phyloP scores from a whole-genome alignment of 1,140 invertebrate species.

The Caligus rogercresseyi region DNA sequence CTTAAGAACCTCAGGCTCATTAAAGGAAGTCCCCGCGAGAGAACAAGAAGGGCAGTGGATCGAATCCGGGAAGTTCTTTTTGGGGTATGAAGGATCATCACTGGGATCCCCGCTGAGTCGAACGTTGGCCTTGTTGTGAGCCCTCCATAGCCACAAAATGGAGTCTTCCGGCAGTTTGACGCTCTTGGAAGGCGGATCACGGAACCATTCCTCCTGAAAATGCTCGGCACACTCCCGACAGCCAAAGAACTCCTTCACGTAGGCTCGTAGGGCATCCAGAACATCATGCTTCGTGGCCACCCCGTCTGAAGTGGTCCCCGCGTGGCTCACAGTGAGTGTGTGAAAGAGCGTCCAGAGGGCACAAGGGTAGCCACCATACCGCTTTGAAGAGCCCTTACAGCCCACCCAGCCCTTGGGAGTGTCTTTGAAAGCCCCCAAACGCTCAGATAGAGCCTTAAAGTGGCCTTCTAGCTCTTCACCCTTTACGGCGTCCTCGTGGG shows the following conservation, averaged over 20 bases:
- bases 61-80: slow-evolving; percentile 66
- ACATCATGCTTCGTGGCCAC: slow-evolving; percentile 39
- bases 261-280: slow-evolving; percentile 61
- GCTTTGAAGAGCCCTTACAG: slow-evolving; percentile 55
- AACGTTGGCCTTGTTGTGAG: slow-evolving; percentile 83
- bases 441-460: not conserved
- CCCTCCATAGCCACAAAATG: slow-evolving; percentile 81
- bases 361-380: slow-evolving; percentile 76
- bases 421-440: slow-evolving; percentile 6
- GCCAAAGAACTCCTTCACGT: slow-evolving; percentile 81
- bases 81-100: slow-evolving; percentile 76
- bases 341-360: slow-evolving; percentile 90
- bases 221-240: slow-evolving; percentile 62
- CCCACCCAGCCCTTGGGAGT: slow-evolving; percentile 47
- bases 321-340: slow-evolving; percentile 60
- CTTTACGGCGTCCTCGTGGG: slow-evolving; percentile 32
- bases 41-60: slow-evolving; percentile 48
- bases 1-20: slow-evolving; percentile 40
- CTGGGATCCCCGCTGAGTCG: slow-evolving; percentile 62
- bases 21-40: slow-evolving; percentile 25
- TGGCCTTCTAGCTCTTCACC: slow-evolving; percentile 36
- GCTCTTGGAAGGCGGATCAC: slow-evolving; percentile 38
- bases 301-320: slow-evolving; percentile 33
- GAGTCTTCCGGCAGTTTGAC: slow-evolving; percentile 49
- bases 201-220: slow-evolving; percentile 53